phyloP scores from a whole-genome alignment of 2,797 vertebrate genomes.

The Amblyopsis hoosieri region DNA sequence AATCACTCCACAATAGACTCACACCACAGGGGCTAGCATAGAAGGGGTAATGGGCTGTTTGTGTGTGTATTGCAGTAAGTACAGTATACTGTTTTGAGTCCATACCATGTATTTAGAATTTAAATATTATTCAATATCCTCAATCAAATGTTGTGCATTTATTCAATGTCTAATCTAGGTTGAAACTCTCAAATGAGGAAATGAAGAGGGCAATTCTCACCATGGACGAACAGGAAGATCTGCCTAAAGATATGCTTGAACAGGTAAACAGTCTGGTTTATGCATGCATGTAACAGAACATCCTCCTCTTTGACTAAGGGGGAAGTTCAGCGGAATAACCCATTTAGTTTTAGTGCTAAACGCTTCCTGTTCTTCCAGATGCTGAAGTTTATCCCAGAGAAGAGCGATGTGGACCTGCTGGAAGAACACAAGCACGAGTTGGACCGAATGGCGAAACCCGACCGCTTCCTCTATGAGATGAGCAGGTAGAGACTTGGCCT shows the following conservation, averaged over 20 bases:
- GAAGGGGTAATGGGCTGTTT: neutral
- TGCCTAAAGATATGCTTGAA: slow-evolving; percentile 98
- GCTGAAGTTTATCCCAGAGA: slow-evolving; percentile 97
- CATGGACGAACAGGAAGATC: slow-evolving; percentile 98
- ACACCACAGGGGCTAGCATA: too few relatives aligned
- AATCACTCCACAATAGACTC: too few relatives aligned
- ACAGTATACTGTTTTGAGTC: too few relatives aligned
- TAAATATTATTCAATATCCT: slow-evolving; percentile 1
- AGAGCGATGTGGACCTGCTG: slow-evolving; percentile 93
- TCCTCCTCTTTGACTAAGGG: too few relatives aligned
- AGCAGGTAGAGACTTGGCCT: slow-evolving; percentile 83
- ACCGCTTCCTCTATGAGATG: slow-evolving; percentile 98
- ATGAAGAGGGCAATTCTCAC: slow-evolving; percentile 97
- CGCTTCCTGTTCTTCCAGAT: slow-evolving; percentile 72
- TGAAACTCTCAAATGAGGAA: slow-evolving; percentile 97
- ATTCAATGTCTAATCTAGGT: slow-evolving; percentile 70
- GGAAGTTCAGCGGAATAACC: too few relatives aligned
- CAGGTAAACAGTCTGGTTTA: slow-evolving; percentile 79
- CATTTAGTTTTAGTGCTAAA: too few relatives aligned
- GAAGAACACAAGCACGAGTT: slow-evolving; percentile 97
- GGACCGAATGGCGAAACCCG: slow-evolving; percentile 96
- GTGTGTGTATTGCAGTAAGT: neutral
- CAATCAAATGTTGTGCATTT: neutral
- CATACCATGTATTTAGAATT: too few relatives aligned
- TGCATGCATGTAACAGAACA: too few relatives aligned